Evolutionary conservation across 2,888 invertebrate genomes (phyloP), one percentile per base, ranked within the genome.

Genomic region (Pyrocoelia pectoralis): DNA sequence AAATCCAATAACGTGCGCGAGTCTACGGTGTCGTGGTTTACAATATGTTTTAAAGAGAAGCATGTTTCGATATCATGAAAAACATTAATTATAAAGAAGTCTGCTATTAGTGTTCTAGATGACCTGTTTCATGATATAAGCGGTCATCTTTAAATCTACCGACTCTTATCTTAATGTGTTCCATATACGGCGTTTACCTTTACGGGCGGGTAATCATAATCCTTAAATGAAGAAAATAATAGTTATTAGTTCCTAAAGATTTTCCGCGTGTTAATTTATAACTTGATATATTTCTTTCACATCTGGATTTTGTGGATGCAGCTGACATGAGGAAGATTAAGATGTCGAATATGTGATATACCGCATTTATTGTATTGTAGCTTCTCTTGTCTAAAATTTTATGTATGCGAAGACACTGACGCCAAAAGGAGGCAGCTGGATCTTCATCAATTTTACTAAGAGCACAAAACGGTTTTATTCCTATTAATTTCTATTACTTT

Each of bases 91-190:
- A 72, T 68, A 64, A 24, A 66, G 48, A 63, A 67, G 71, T 68
- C 71, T 70, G 66, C 69, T 70, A 70, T 70, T 70, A 70, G 69
- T 66, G 73, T 73, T 72, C 70, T 71, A 70, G 71, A 72, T 73
- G 72, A 73, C 72, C 73, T 70, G 72, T 65, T 66, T 68, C 67
- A 68, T 57, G 70, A 69, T 70, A 68, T 61, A 68, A 68, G 66
- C 67, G 65, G 60, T 61, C 65, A 66, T 66, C 65, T 69, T 48
- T 66, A 66, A 68, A 73, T 73, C 72, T 72, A 59, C 72, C 71
- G 70, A 64, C 67, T 62, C 64, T 70, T 71, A 71, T 70, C 71
- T 48, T 19, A 41, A 38, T 52, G 49, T 53, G 61, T 57, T 55
- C 59, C 62, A 49, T 55, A 61, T 54, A 61, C 61, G 55, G 52